phyloP scores from a whole-genome alignment of 2,888 invertebrate species.

The Melitaea athalia region DNA sequence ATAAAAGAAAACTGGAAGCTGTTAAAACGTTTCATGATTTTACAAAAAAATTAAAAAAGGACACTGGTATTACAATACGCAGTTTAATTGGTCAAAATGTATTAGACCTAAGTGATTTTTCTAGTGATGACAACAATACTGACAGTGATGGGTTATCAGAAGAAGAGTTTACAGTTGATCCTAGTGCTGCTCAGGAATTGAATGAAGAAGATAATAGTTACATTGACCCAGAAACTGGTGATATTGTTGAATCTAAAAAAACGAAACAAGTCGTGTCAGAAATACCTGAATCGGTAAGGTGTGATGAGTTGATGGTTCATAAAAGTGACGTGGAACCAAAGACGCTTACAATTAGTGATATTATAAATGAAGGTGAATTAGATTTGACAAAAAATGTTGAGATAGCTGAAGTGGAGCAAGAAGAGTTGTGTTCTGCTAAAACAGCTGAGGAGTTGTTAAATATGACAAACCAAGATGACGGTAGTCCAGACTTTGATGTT shows the following conservation, averaged over 20 bases:
- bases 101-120: constrained; percentile 76
- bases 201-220: constrained; percentile 77
- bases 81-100: constrained; percentile 77
- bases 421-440: constrained; percentile 73
- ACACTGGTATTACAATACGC: constrained; percentile 76
- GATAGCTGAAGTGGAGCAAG: constrained; percentile 73
- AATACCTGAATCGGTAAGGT: constrained; percentile 31
- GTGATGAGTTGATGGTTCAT: constrained; percentile 32
- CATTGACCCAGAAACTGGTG: constrained; percentile 79
- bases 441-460: constrained; percentile 67
- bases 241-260: constrained; percentile 64
- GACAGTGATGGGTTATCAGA: constrained; percentile 79
- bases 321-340: constrained; percentile 55
- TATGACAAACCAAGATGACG: constrained; percentile 68
- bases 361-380: constrained; percentile 74
- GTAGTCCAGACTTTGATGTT: constrained; percentile 81
- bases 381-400: constrained; percentile 77
- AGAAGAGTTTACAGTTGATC: constrained; percentile 76
- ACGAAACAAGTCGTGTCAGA: constrained; percentile 43
- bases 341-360: constrained; percentile 77
- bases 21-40: constrained; percentile 78
- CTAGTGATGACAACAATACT: constrained; percentile 71
- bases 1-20: constrained; percentile 78
- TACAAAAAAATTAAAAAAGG: constrained; percentile 78
- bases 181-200: constrained; percentile 72